These are phyloP conservation scores for Cardiocondyla obscurior DNA, from an alignment of 1,140 invertebrate species.

Conservation along the genomic window DNA sequence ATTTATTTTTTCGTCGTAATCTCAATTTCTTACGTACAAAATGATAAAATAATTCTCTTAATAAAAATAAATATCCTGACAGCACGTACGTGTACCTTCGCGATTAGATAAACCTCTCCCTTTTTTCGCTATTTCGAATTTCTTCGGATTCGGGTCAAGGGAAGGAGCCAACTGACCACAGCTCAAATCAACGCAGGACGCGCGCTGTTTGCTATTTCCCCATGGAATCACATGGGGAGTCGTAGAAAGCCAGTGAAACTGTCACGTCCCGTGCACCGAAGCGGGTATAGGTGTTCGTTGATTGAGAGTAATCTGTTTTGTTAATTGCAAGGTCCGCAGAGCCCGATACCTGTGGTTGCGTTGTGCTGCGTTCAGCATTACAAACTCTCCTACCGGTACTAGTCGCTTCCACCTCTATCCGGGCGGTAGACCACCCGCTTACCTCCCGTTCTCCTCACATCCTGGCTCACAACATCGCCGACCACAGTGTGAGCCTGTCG, in stretches of 20 bases:
- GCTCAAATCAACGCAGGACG: slow-evolving; percentile 1
- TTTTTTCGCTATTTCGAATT: background rate
- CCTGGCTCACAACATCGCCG: slow-evolving; percentile 47
- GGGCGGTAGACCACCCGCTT: background rate
- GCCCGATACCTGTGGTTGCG: slow-evolving; percentile 77
- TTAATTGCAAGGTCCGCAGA: slow-evolving; percentile 80
- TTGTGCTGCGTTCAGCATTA: slow-evolving; percentile 74
- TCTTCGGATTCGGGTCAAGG: background rate
- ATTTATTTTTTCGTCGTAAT: background rate
- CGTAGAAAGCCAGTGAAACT: slow-evolving; percentile 60
- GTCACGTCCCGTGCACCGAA: slow-evolving; percentile 35
- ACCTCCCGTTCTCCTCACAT: slow-evolving; percentile 28
- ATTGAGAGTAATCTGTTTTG: slow-evolving; percentile 82
- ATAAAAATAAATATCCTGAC: background rate
- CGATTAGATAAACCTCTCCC: background rate
- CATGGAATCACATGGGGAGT: slow-evolving; percentile 24
- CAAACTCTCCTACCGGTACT: slow-evolving; percentile 46
- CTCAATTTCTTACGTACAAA: background rate
- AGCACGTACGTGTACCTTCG: background rate
- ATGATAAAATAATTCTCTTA: background rate
- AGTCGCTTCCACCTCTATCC: slow-evolving; percentile 15
- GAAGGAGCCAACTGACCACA: background rate
- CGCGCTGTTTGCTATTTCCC: slow-evolving; percentile 41
- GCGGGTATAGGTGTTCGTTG: slow-evolving; percentile 74
- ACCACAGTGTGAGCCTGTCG: slow-evolving; percentile 53